Percentiles rank a stretch among this genome's conserved stretches.
Conservation (phyloP, 2,888 invertebrate species). For the Lycaena phlaeas region DNA sequence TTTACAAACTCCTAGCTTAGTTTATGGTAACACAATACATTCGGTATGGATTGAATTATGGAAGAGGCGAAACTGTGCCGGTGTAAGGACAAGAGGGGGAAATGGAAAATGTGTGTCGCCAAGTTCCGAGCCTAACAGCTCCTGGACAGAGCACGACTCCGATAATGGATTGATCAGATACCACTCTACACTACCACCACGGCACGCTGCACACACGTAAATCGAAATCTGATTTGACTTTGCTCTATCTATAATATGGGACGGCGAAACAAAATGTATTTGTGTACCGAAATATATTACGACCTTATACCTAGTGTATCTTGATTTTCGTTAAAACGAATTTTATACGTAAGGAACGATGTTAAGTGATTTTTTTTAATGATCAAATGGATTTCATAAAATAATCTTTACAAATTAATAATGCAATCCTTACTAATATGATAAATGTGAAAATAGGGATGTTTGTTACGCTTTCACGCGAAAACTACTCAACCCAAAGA, state of each 20-base stretch:
- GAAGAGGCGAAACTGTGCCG: slow-evolving; percentile 55
- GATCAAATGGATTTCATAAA: no score
- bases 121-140: slow-evolving; percentile 57
- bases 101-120: slow-evolving; percentile 71
- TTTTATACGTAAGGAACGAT: no score
- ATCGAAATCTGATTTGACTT: slow-evolving; percentile 16
- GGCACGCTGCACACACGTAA: slow-evolving; percentile 11
- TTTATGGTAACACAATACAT: slow-evolving; percentile 50
- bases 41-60: slow-evolving; percentile 66
- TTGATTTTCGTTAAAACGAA: slow-evolving; percentile 4
- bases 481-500: no score
- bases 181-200: slow-evolving; percentile 33
- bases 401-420: no score
- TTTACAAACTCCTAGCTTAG: slow-evolving; percentile 6
- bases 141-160: slow-evolving; percentile 49
- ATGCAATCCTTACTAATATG: no score
- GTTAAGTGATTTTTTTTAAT: no score
- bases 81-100: slow-evolving; percentile 48
- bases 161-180: slow-evolving; percentile 70
- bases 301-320: no score
- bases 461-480: no score
- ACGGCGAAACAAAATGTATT: not conserved
- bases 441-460: no score
- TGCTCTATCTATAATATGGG: not conserved
- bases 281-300: slow-evolving; percentile 1